Evolutionary conservation across 2,113 vertebrate genomes (phyloP).

Genomic region (Pteronura brasiliensis): DNA sequence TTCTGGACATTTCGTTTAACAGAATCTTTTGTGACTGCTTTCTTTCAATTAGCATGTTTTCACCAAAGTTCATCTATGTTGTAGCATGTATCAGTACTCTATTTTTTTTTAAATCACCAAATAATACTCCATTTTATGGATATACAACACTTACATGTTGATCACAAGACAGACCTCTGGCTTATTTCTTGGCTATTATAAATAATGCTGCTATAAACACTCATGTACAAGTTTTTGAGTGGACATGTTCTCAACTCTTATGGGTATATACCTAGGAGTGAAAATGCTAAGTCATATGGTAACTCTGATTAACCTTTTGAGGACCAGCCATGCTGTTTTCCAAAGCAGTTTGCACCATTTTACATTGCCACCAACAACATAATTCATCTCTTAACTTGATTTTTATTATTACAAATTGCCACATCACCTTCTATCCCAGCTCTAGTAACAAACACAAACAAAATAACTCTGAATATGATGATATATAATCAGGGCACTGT

Average conservation of each 20-base stretch:
- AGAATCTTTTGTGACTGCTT: not conserved
- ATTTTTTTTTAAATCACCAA: not conserved
- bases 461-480: not conserved
- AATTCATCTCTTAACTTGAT: not conserved
- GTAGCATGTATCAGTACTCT: not conserved
- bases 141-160: not conserved
- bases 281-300: not conserved
- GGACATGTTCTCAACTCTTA: not conserved
- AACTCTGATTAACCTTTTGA: not conserved
- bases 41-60: not conserved
- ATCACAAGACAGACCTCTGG: not conserved
- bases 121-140: not conserved
- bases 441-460: slow-evolving; percentile 20
- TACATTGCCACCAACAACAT: not conserved
- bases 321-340: not conserved
- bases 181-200: not conserved
- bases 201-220: not conserved
- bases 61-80: not conserved
- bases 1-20: not conserved
- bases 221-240: not conserved
- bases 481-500: not conserved
- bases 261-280: not conserved
- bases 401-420: not conserved
- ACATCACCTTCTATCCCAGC: not conserved
- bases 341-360: not conserved